Evolutionary conservation across 1,140 invertebrate species (phyloP).

Genomic region (Papilio polytes): DNA sequence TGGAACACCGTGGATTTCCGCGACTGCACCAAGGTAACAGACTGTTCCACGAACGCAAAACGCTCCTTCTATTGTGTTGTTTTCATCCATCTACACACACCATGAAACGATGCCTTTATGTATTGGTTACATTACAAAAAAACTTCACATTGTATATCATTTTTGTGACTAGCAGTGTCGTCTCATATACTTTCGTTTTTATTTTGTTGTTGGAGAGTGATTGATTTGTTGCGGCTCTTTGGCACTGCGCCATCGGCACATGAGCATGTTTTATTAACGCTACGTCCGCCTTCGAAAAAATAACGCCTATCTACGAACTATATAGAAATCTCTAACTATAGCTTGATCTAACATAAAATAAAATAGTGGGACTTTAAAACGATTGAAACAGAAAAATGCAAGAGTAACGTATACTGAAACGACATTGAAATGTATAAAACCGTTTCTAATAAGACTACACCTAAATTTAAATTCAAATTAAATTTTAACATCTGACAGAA

Average conservation of each 20-base stretch:
- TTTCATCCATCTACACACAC: too few relatives aligned
- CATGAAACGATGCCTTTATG: neutral
- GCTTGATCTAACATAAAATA: neutral
- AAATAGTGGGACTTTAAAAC: too few relatives aligned
- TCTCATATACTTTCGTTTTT: constrained; percentile 20
- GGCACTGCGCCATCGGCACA: constrained; percentile 30
- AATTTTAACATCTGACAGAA: too few relatives aligned
- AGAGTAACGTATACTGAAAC: too few relatives aligned
- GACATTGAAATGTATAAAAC: too few relatives aligned
- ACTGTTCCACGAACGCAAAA: too few relatives aligned
- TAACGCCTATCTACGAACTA: neutral
- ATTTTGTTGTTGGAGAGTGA: constrained; percentile 31
- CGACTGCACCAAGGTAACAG: too few relatives aligned
- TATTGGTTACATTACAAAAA: neutral
- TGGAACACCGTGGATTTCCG: too few relatives aligned
- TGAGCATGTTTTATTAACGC: constrained; percentile 35
- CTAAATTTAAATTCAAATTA: too few relatives aligned
- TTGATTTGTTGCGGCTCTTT: constrained; percentile 34
- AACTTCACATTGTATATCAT: constrained; percentile 2
- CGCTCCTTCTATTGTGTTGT: too few relatives aligned
- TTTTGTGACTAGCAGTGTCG: constrained; percentile 22
- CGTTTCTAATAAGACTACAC: too few relatives aligned
- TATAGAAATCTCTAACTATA: neutral
- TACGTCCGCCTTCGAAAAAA: constrained; percentile 11
- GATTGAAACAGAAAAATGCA: too few relatives aligned